phyloP scores from a whole-genome alignment of 1,140 invertebrate genomes.

The Eufriesea mexicana region DNA sequence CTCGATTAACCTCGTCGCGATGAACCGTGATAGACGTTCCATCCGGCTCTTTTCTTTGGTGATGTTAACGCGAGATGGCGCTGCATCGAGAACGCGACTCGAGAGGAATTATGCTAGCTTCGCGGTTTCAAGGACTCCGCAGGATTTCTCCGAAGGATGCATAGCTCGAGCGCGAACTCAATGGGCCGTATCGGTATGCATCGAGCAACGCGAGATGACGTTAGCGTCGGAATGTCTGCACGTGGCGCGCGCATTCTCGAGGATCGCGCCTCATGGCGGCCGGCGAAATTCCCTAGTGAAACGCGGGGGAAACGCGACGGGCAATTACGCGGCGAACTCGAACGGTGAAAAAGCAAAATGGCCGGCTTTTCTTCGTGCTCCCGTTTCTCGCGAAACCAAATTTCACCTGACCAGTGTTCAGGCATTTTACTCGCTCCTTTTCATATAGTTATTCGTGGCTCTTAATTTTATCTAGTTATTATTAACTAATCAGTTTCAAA shows the following conservation, averaged over 20 bases:
- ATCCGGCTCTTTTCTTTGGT: neutral
- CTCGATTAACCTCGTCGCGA: neutral
- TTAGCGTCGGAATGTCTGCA: conserved; percentile 49
- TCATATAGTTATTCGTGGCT: too few species aligned
- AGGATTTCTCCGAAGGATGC: neutral
- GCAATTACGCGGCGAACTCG: conserved; percentile 4
- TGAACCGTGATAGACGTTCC: neutral
- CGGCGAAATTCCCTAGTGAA: neutral
- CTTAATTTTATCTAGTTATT: too few species aligned
- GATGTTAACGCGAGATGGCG: neutral
- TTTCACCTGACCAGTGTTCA: neutral
- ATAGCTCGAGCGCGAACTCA: conserved; percentile 51
- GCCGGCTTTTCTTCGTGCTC: neutral
- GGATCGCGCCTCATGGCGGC: neutral
- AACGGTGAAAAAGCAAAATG: conserved; percentile 7
- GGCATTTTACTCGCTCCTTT: too few species aligned
- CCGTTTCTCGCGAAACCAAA: neutral
- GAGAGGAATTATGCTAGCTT: neutral
- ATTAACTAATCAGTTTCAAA: too few species aligned
- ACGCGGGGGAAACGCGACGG: conserved; percentile 9
- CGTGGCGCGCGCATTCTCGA: conserved; percentile 20
- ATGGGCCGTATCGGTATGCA: conserved; percentile 63
- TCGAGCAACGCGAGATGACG: conserved; percentile 45
- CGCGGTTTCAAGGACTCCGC: conserved; percentile 41
- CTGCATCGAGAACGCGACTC: neutral